phyloP scores from a whole-genome alignment of 2,888 invertebrate species.

The Leptopilina myrica region DNA sequence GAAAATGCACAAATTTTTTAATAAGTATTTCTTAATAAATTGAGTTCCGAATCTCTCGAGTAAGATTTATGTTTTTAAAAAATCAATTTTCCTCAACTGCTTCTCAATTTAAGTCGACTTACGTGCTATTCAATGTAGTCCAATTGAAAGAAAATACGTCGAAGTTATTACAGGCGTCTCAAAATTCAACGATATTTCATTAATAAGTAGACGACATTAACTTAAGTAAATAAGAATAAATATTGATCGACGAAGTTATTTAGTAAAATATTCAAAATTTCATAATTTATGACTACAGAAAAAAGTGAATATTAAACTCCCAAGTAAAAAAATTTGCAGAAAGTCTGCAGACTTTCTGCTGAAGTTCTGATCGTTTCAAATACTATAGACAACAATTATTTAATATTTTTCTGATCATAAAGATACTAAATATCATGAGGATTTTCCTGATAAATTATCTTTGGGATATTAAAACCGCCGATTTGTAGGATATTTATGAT shows the following conservation, averaged over 20 bases:
- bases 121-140: conserved; percentile 60
- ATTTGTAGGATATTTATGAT: no score
- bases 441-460: no score
- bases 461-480: no score
- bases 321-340: no score
- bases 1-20: neutral
- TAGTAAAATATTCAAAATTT: neutral
- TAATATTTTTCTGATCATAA: no score
- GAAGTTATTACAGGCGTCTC: conserved; percentile 70
- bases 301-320: no score
- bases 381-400: no score
- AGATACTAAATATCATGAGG: no score
- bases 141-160: conserved; percentile 73
- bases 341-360: no score
- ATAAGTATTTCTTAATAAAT: neutral
- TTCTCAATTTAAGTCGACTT: conserved; percentile 42
- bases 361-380: no score
- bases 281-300: no score
- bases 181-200: conserved; percentile 36
- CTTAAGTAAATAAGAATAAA: conserved; percentile 28
- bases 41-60: neutral
- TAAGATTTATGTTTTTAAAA: conserved; percentile 16
- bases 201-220: neutral
- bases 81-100: neutral
- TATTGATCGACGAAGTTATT: conserved; percentile 18